Percentiles rank a stretch among this genome's conserved stretches.
Evolutionary conservation across 2,797 vertebrate species (phyloP).

Genomic region (Decapterus maruadsi): DNA sequence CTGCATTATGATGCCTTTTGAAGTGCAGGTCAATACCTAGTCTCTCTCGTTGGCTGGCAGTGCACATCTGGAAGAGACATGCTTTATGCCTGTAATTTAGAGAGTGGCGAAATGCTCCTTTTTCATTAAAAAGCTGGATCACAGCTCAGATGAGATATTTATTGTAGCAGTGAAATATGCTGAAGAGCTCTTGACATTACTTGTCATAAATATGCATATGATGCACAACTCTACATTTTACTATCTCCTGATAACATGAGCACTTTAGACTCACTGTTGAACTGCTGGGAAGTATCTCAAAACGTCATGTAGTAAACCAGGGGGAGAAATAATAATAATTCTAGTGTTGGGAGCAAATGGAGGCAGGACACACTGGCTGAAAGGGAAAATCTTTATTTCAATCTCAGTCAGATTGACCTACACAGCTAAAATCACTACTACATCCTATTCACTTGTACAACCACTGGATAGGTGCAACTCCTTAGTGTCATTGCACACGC

Average conservation of each 20-base stretch:
- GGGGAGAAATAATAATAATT: neutral
- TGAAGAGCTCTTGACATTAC: neutral
- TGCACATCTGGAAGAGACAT: constrained; percentile 37
- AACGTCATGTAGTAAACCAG: neutral
- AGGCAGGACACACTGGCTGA: neutral
- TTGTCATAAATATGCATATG: neutral
- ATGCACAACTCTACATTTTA: constrained; percentile 14
- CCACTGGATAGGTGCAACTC: neutral
- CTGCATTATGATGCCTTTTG: constrained; percentile 64
- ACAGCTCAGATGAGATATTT: constrained; percentile 10
- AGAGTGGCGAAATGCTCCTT: constrained; percentile 8
- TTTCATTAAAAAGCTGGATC: constrained; percentile 7
- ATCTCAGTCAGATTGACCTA: neutral
- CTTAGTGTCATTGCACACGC: neutral
- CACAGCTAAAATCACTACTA: neutral
- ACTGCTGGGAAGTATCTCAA: neutral
- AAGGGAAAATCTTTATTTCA: neutral
- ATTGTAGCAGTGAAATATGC: neutral
- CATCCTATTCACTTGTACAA: neutral
- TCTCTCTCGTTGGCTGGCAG: constrained; percentile 30
- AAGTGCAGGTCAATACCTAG: constrained; percentile 67
- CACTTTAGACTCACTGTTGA: neutral
- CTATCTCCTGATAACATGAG: neutral
- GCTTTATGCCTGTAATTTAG: constrained; percentile 5
- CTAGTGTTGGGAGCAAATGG: neutral